Percentiles rank a stretch among this genome's conserved stretches.
Conservation (phyloP, 2,797 vertebrate genomes). For the Myotis daubentonii region DNA sequence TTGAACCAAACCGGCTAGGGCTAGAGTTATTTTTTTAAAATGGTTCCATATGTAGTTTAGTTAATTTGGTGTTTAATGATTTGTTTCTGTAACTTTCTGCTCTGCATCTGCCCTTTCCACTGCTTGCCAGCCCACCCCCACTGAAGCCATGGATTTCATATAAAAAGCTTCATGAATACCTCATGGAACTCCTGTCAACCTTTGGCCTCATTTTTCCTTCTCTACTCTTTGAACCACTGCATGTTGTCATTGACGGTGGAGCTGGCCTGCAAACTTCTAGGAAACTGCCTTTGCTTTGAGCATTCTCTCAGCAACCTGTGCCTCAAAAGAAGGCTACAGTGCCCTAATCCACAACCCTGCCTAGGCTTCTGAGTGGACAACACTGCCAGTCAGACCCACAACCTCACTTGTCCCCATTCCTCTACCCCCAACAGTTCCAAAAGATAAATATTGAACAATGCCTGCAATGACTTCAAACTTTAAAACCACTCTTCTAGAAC, state of each 20-base stretch:
- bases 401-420: too few relatives aligned
- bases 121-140: not conserved
- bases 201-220: not conserved
- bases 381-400: not conserved
- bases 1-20: not conserved
- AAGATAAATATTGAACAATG: not conserved
- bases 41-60: not conserved
- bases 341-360: not conserved
- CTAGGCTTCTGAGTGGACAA: not conserved
- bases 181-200: not conserved
- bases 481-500: not conserved
- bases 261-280: not conserved
- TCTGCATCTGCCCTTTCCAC: not conserved
- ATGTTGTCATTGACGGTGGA: not conserved
- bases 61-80: not conserved
- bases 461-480: not conserved
- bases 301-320: rapidly evolving
- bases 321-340: not conserved
- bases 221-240: not conserved
- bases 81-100: not conserved
- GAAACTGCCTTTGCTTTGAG: not conserved
- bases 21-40: not conserved
- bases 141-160: not conserved
- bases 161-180: not conserved
- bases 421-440: not conserved